Base-by-base conservation (phyloP, 2,888 invertebrate genomes). In the Diplazon laetatorius region DNA sequence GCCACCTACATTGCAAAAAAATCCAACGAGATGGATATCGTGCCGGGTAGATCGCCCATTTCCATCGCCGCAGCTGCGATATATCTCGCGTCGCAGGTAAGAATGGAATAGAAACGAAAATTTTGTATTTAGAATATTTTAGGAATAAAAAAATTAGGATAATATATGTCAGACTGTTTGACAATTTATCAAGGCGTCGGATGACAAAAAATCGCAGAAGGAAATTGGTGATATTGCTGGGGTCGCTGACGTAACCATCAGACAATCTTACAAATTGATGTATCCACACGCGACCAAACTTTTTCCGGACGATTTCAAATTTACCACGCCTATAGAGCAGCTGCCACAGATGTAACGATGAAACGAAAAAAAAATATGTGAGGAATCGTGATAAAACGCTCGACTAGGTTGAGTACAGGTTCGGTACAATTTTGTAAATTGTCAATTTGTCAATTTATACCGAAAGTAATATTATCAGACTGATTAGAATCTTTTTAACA, bases 51-150 rank as follows among this genome's bases (percentile, higher is more conserved):
- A 87, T 99, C 99, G 72, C 99, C 99, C 0, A 99, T 99, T 82
- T 99, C 99, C 0, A 98, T 99, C 0, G 98, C 99, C 0, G 99
- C 99, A 6, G 99, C 99, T 59, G 99, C 99, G 68, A 99, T 99
- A 87, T 99, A 99, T 88, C 99, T 99, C 99, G 99, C 99, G 1
- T 98, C 98, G 12, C 99, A 98, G 92, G 96, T 95, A 81, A 30
- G 79, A 57, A 48, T 2, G n/a, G 10, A n/a, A 30, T 6, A 6
- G 6, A 30, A 30, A n/a, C n/a, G n/a, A n/a, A n/a, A n/a, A n/a
- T n/a, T n/a, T n/a, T n/a, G n/a, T n/a, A n/a, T n/a, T 12, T 35
- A 63, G n/a, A n/a, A n/a, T n/a, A n/a, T n/a, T n/a, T n/a, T n/a
- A n/a, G n/a, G n/a, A n/a, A n/a, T n/a, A n/a, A n/a, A n/a, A n/a